Evolutionary conservation across 2,113 vertebrate genomes (phyloP), one percentile per base, ranked within the genome.

Genomic region (Polypterus bichir): DNA sequence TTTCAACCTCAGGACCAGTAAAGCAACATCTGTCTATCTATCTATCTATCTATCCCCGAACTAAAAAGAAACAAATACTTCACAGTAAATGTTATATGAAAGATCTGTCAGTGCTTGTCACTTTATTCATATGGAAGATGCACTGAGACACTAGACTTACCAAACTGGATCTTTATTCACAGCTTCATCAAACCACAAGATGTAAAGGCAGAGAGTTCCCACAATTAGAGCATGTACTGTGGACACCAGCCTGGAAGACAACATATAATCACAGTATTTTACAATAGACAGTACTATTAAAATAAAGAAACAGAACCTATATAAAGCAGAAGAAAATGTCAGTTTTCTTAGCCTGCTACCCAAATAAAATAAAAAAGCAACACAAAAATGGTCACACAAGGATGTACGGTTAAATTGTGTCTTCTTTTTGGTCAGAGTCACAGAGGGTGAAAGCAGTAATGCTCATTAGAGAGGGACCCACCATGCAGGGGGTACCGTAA

Each of bases 121-220:
- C 27, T 27, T 27, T 27, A 27, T 27, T 27, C 27, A 27, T 27
- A 27, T 27, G 27, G 27, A 27, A 27, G 27, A 27, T 27, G 27
- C 27, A 27, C 27, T 27, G 27, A 27, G 27, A 27, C 27, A 27
- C 27, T 27, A 27, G 27, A 27, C 82, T 87, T 81, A 89, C 88
- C 84, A 89, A 70, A 88, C 79, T 0, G 86, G 86, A 69, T 85
- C 82, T 64, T 77, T 73, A 66, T 89, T 89, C 66, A 88, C 76
- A 0, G 59, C 79, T 2, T 86, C 86, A 10, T 85, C 86, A 4
- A 76, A 91, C 71, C 80, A 84, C 69, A 90, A 77, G 77, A 88
- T 87, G 72, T 86, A 88, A 53, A 86, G 75, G 69, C 88, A 86
- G 70, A 89, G 83, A 62, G 83, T 67, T 0, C 87, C 84, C 5